Evolutionary conservation across 1,140 invertebrate genomes (phyloP).

Genomic region (Drosophila ogumai): DNA sequence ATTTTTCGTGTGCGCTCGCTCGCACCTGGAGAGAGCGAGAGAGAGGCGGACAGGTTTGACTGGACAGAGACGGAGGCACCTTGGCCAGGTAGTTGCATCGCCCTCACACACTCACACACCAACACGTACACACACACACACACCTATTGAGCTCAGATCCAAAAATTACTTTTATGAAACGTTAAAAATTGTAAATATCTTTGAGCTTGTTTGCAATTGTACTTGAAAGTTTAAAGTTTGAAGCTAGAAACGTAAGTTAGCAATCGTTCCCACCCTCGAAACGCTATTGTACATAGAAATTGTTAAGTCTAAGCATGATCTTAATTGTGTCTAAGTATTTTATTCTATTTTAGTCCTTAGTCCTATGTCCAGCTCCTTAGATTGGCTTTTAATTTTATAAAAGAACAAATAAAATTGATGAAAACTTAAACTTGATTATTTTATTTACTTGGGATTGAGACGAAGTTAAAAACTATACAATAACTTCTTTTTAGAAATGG

Average conservation of each 20-base stretch:
- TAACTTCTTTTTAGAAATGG: background rate
- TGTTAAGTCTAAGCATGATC: slow-evolving; percentile 50
- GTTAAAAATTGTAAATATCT: slow-evolving; percentile 59
- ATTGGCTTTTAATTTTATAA: slow-evolving; percentile 60
- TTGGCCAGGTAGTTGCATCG: slow-evolving; percentile 55
- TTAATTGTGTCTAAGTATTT: slow-evolving; percentile 50
- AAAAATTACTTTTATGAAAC: slow-evolving; percentile 77
- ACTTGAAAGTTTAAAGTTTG: slow-evolving; percentile 25
- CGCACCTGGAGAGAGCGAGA: slow-evolving; percentile 34
- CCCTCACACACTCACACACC: slow-evolving; percentile 18
- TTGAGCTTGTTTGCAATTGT: slow-evolving; percentile 47
- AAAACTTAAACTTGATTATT: slow-evolving; percentile 27
- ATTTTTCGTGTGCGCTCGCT: slow-evolving; percentile 52
- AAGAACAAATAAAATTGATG: slow-evolving; percentile 43
- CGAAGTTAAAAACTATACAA: background rate
- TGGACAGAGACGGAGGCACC: slow-evolving; percentile 51
- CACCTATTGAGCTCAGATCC: slow-evolving; percentile 70
- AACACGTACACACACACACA: slow-evolving; percentile 14
- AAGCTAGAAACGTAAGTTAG: slow-evolving; percentile 18
- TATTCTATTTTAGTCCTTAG: slow-evolving; percentile 41
- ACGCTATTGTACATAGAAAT: slow-evolving; percentile 47
- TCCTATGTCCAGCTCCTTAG: slow-evolving; percentile 21
- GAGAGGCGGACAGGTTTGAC: slow-evolving; percentile 30
- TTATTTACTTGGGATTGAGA: background rate
- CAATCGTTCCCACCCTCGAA: slow-evolving; percentile 39